A percentile compares a stretch with the other conserved stretches of the same genome.
Conservation (phyloP, 2,797 vertebrate genomes). For the Masticophis lateralis region DNA sequence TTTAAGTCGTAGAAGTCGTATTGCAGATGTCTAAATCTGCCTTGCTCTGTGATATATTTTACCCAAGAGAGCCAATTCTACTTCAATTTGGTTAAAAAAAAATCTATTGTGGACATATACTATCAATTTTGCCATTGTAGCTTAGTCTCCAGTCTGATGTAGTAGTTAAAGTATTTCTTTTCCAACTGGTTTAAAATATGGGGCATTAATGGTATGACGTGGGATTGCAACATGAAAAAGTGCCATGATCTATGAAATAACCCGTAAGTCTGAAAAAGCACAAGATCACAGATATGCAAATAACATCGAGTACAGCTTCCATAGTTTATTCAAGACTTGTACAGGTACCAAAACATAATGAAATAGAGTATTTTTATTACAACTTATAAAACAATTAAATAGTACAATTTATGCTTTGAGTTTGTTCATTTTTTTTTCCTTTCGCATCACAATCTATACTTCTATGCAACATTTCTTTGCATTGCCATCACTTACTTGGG, state of each 20-base stretch:
- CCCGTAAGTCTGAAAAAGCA: neutral
- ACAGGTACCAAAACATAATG: constrained; percentile 68
- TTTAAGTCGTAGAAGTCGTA: neutral
- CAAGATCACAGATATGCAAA: neutral
- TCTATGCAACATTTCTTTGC: constrained; percentile 66
- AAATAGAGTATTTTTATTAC: constrained; percentile 77
- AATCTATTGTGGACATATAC: neutral
- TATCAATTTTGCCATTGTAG: neutral
- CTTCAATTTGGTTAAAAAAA: neutral
- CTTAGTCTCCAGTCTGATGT: neutral
- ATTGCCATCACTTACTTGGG: constrained; percentile 59
- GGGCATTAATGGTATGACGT: neutral
- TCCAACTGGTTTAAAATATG: neutral
- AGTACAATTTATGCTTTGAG: constrained; percentile 76
- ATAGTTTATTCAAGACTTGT: constrained; percentile 67
- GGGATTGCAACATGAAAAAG: neutral
- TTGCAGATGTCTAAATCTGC: neutral
- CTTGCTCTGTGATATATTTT: neutral
- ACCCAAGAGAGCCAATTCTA: neutral
- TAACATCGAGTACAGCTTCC: constrained; percentile 34
- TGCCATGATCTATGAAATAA: neutral
- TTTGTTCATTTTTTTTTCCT: constrained; percentile 30
- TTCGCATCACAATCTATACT: constrained; percentile 72
- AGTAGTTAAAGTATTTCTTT: neutral
- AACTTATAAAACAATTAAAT: constrained; percentile 85